phyloP scores from a whole-genome alignment of 2,797 vertebrate genomes.

The Tympanoctomys barrerae region DNA sequence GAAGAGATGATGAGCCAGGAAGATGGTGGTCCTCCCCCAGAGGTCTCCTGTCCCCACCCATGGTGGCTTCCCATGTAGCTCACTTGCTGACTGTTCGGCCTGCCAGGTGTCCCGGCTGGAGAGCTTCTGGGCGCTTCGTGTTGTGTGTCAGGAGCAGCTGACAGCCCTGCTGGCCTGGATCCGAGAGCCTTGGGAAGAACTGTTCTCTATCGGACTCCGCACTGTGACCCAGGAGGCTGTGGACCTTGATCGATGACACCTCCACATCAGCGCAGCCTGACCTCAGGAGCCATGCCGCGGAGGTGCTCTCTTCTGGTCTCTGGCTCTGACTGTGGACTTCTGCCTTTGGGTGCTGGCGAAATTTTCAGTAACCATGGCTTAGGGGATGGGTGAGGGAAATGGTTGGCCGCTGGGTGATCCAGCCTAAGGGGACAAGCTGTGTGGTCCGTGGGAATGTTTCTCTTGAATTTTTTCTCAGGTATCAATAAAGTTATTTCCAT shows the following conservation, averaged over 20 bases:
- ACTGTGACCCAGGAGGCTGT: conserved; percentile 86
- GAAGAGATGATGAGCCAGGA: not conserved
- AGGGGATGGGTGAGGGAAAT: not conserved
- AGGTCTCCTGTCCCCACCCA: not conserved
- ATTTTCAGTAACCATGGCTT: not conserved
- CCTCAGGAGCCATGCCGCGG: not conserved
- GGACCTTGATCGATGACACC: conserved; percentile 68
- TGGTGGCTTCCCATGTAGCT: not conserved
- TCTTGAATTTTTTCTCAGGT: conserved; percentile 76
- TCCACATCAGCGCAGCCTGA: accelerated
- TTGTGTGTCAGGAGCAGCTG: conserved; percentile 91
- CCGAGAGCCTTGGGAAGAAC: conserved; percentile 94
- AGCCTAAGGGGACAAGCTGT: not conserved
- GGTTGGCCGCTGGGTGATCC: not conserved
- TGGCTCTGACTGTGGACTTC: not conserved
- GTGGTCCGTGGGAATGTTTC: not conserved
- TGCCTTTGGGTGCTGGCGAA: not conserved
- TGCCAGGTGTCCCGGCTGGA: conserved; percentile 94
- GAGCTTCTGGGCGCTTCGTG: conserved; percentile 94
- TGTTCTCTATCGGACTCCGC: conserved; percentile 94
- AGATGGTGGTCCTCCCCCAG: not conserved
- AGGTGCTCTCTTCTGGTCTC: not conserved
- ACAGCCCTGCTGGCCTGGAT: conserved; percentile 94
- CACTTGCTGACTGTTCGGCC: not conserved
- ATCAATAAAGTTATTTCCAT: conserved; percentile 66